Evolutionary conservation across 2,888 invertebrate species (phyloP), one percentile per base, ranked within the genome.

Genomic region (Epinotia nisella): DNA sequence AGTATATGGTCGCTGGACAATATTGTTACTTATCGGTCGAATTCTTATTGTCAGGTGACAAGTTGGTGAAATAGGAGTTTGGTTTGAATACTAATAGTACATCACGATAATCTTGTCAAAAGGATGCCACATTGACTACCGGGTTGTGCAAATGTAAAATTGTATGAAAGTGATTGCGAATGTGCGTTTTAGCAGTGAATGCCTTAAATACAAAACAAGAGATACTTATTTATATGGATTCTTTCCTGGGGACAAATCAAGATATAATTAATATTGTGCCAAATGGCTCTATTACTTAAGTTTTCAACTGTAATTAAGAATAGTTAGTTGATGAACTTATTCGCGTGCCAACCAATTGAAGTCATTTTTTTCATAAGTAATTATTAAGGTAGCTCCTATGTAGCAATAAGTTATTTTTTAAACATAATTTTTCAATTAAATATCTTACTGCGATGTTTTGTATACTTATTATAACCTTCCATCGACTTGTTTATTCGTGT

Each of bases 281-380:
- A 35, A 53, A 64, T 29, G 51, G 19, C 35, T 29, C 11, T 39
- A 58, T 29, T 24, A 35, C 35, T 35, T 35, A 21, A 19, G 17
- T 35, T 65, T 19, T 58, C 45, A 39, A 19, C 49, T 41, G 15
- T 53, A 55, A 41, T 51, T 72, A 62, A 29, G 29, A 45, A 62
- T 61, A 5, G 39, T 62, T 58, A 51, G 68, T 62, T 56, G 17
- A 55, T 67, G 10, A 68, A 62, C n/a, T 60, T 45, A 49, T 60
- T 60, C 39, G 60, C n/a, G 74, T 70, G 70, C 60, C 74, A 70
- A 70, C 53, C 29, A 70, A 59, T 60, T 68, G 53, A 74, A 70
- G 70, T 74, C 70, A 70, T 74, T 66, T 51, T 56, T 41, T 58
- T 64, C 41, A 51, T 65, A 49, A n/a, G 49, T 49, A 70, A 55